These are phyloP conservation scores for Propsilocerus akamusi DNA, from an alignment of 1,140 invertebrate genomes.

Conservation along the genomic window DNA sequence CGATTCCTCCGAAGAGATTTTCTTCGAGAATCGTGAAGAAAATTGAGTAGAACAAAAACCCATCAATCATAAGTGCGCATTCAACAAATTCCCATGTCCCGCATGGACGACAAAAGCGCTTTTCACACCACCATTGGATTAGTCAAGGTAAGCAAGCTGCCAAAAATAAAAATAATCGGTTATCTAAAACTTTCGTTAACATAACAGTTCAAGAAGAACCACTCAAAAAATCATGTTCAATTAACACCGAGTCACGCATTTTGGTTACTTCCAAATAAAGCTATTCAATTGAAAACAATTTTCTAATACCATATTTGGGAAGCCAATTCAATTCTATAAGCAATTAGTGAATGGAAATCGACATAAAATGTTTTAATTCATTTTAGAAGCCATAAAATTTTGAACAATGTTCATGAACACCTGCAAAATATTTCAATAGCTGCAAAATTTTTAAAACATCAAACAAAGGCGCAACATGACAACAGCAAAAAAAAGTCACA, in stretches of 20 bases:
- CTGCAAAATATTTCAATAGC: neutral
- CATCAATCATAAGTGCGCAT: too few species aligned
- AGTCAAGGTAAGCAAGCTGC: conserved; percentile 1
- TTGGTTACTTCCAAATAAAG: too few species aligned
- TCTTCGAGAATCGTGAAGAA: neutral
- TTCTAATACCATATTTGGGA: neutral
- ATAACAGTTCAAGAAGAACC: neutral
- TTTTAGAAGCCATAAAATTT: too few species aligned
- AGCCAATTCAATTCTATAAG: too few species aligned
- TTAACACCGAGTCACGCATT: conserved; percentile 2
- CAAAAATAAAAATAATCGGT: neutral
- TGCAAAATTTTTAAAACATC: neutral
- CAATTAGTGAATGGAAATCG: too few species aligned
- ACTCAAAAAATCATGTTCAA: neutral
- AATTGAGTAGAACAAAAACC: neutral
- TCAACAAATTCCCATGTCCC: too few species aligned
- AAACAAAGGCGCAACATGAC: neutral
- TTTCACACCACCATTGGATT: conserved; percentile 1
- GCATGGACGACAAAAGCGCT: too few species aligned
- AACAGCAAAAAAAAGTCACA: neutral
- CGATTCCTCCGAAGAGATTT: too few species aligned
- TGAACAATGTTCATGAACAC: too few species aligned
- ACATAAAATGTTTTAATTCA: too few species aligned
- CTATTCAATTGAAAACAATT: neutral
- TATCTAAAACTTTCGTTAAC: neutral